phyloP scores from a whole-genome alignment of 2,797 vertebrate genomes.

The Pantherophis vulpinus region DNA sequence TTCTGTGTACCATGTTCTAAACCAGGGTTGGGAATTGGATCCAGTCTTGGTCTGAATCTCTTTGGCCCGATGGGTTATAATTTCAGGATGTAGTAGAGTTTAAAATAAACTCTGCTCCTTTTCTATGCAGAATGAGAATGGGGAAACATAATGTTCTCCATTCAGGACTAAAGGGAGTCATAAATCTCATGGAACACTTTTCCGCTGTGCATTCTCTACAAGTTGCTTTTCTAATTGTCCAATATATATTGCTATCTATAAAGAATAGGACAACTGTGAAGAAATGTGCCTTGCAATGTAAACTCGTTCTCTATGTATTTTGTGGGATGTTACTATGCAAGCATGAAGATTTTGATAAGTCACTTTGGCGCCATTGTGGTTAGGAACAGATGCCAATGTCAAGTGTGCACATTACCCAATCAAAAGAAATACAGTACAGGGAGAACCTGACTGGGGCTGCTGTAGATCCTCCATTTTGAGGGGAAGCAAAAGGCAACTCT shows the following conservation, averaged over 20 bases:
- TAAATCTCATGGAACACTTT: not conserved
- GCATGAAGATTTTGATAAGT: not conserved
- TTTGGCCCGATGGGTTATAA: not conserved
- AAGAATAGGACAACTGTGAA: not conserved
- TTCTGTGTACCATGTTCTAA: constrained; percentile 50
- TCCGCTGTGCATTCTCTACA: not conserved
- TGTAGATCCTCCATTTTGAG: not conserved
- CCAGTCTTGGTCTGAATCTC: not conserved
- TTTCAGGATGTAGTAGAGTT: not conserved
- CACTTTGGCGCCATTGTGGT: not conserved
- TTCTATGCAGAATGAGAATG: not conserved
- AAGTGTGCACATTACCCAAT: not conserved
- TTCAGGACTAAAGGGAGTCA: not conserved
- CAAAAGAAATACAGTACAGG: not conserved
- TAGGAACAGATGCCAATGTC: not conserved
- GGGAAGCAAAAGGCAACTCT: not conserved
- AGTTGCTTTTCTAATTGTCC: not conserved
- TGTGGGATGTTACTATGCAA: not conserved
- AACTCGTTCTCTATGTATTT: not conserved
- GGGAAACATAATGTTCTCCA: not conserved
- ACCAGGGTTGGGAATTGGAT: not conserved
- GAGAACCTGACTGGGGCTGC: not conserved
- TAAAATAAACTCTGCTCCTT: not conserved
- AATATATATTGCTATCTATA: not conserved
- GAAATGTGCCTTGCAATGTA: not conserved